Conservation (phyloP, 2,888 invertebrate genomes). For the Athalia rosae region DNA sequence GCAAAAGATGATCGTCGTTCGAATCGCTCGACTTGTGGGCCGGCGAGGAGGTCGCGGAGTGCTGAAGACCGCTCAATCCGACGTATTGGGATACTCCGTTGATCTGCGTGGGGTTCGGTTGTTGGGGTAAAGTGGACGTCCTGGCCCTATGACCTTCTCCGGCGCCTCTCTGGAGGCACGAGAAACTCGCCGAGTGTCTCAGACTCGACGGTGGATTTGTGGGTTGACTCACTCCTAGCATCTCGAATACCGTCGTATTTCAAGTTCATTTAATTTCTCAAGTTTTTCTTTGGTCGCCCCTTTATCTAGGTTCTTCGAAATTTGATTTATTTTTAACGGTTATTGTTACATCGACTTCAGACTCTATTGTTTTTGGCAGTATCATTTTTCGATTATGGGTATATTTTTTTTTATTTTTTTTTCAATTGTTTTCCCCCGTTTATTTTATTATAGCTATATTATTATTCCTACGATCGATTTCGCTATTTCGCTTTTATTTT, state of each 20-base stretch:
- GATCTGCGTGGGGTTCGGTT: constrained; percentile 57
- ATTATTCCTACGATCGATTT: background rate
- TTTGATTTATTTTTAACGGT: background rate
- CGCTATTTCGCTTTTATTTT: background rate
- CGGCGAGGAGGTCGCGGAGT: constrained; percentile 5
- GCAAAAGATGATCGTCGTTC: constrained; percentile 53
- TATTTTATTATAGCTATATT: background rate
- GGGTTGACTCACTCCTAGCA: constrained; percentile 72
- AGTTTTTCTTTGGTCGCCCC: constrained; percentile 20
- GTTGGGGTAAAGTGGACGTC: constrained; percentile 73
- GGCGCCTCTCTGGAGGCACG: constrained; percentile 71
- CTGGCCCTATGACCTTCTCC: constrained; percentile 69
- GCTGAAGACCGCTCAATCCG: constrained; percentile 53
- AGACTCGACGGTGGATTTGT: constrained; percentile 71
- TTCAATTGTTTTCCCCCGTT: too few species aligned
- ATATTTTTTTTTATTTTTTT: background rate
- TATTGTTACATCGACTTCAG: too few species aligned
- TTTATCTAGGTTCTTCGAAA: background rate
- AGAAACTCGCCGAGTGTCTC: constrained; percentile 74
- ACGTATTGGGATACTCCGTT: constrained; percentile 53
- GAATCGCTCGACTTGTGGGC: background rate
- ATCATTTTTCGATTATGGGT: too few species aligned
- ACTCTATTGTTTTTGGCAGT: too few species aligned
- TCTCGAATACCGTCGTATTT: constrained; percentile 54
- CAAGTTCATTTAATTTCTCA: background rate